Percentiles rank a stretch among this genome's conserved stretches.
These are phyloP conservation scores for Cremastinae sp. DNA, from an alignment of 2,888 invertebrate genomes.

Conservation along the genomic window DNA sequence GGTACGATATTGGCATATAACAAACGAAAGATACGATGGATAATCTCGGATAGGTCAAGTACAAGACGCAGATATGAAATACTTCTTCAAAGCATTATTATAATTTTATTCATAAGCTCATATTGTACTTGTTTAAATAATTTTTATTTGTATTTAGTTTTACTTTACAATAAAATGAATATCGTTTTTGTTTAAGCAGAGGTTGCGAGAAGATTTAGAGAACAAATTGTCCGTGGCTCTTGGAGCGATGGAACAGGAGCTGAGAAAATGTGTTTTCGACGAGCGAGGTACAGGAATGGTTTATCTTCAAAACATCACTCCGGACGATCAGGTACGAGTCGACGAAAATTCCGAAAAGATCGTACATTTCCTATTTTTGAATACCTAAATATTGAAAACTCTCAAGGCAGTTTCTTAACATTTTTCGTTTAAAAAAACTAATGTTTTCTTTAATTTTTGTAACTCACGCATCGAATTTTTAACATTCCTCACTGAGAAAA, in stretches of 20 bases:
- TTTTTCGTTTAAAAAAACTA: no score
- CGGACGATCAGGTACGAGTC: conserved; percentile 81
- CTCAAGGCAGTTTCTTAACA: neutral
- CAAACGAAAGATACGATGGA: no score
- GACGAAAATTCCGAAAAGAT: conserved; percentile 18
- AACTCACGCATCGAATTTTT: neutral
- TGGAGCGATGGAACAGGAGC: conserved; percentile 87
- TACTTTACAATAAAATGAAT: conserved; percentile 9
- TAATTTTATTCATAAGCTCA: no score
- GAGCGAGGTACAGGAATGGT: conserved; percentile 82
- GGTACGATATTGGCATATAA: no score
- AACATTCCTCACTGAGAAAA: neutral
- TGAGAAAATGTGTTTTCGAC: conserved; percentile 86
- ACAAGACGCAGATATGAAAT: no score
- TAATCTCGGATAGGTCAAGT: no score
- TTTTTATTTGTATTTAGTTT: neutral
- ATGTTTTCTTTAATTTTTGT: conserved; percentile 4
- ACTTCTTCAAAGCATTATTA: no score
- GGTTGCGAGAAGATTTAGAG: conserved; percentile 85
- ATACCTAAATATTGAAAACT: conserved; percentile 28
- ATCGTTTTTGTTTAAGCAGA: conserved; percentile 73
- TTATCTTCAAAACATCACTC: conserved; percentile 81
- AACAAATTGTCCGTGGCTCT: conserved; percentile 85
- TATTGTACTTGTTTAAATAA: no score
- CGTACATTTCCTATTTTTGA: conserved; percentile 46